phyloP scores from a whole-genome alignment of 2,888 invertebrate species.

The Melanargia galathea region DNA sequence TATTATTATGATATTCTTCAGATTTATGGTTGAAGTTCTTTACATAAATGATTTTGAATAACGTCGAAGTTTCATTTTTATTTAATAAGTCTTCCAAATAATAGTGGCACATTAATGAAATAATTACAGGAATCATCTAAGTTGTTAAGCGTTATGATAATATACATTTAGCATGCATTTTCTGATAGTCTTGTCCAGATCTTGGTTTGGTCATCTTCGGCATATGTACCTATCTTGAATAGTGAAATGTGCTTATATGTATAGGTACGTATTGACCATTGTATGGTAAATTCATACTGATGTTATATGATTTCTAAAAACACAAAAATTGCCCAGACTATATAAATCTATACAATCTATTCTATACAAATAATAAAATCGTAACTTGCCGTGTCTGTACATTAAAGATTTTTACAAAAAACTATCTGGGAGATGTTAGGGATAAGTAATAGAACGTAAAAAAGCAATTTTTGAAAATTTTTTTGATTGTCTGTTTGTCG shows the following conservation, averaged over 20 bases:
- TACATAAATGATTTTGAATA: constrained; percentile 43
- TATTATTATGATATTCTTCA: constrained; percentile 13
- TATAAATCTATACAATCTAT: too few species aligned
- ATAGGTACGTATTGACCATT: not conserved
- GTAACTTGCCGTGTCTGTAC: too few species aligned
- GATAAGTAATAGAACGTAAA: too few species aligned
- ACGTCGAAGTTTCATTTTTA: constrained; percentile 46
- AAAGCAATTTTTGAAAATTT: too few species aligned
- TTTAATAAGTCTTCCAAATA: constrained; percentile 35
- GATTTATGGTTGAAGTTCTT: constrained; percentile 36
- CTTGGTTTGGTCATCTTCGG: not conserved
- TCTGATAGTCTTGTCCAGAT: constrained; percentile 18
- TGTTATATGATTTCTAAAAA: too few species aligned
- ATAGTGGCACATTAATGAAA: constrained; percentile 26
- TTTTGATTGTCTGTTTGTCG: too few species aligned
- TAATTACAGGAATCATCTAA: constrained; percentile 22
- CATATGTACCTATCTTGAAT: not conserved
- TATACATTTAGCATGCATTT: constrained; percentile 30
- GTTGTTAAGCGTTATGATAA: constrained; percentile 17
- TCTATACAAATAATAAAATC: too few species aligned
- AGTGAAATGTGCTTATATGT: not conserved
- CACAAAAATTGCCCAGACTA: too few species aligned
- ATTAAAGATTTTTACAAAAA: too few species aligned
- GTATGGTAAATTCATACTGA: not conserved
- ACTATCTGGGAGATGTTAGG: too few species aligned